Evolutionary conservation across 2,888 invertebrate genomes (phyloP), one percentile per base, ranked within the genome.

Genomic region (Thera britannica): DNA sequence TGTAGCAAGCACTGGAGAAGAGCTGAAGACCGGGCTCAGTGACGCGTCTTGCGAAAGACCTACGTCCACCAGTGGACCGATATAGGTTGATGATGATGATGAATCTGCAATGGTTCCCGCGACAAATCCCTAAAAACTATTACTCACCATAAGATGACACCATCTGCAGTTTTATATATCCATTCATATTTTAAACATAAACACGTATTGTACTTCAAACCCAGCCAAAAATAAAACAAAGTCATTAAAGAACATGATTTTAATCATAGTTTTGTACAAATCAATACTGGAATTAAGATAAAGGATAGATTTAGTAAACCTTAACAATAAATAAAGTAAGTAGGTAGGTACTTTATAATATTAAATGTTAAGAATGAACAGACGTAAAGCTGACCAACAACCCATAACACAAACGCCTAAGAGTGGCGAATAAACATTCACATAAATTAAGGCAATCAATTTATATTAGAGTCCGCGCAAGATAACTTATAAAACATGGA

Each of bases 251-350:
- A 91, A 86, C 88, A 90, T 84, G 88, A 85, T 85, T 88, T 56
- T 56, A 56, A 12, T 84, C 82, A 85, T 87, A 78, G 82, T 90
- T 89, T 90, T 90, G 88, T 91, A 92, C 84, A 92, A 92, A 90
- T 89, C 76, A 79, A 87, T 89, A 90, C 83, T 92, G 91, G 92
- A 92, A 93, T 93, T 87, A 87, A 90, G 85, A 86, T 85, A 86
- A 82, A 87, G 89, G 88, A 87, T 87, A 88, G 83, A 88, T 88
- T 84, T 83, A 88, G 82, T 81, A 81, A 73, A 77, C 73, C 83
- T 85, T 88, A 88, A 86, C 78, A 84, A 81, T 90, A 86, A 51
- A 84, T 46, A 46, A 9, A 86, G 23, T 51, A 12, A 23, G 23
- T 23, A 23, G 83, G 84, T 83, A 83, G 83, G 84, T 83, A 83